Percentiles rank a stretch among this genome's conserved stretches.
phyloP scores from a whole-genome alignment of 2,888 invertebrate species.

The Leucozona laternaria region DNA sequence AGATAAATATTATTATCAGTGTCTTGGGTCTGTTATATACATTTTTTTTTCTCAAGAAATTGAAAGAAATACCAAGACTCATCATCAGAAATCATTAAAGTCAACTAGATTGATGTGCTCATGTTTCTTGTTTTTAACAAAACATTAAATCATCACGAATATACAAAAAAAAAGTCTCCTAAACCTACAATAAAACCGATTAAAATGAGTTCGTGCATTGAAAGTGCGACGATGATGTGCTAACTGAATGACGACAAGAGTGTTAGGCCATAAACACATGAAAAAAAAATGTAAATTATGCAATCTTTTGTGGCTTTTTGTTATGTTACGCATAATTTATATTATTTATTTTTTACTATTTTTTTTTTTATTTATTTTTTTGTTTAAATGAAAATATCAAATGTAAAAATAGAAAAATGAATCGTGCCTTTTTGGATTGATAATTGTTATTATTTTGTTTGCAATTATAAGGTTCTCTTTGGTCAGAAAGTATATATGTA shows the following conservation, averaged over 20 bases:
- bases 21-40: background rate
- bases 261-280: conserved; percentile 45
- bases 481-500: background rate
- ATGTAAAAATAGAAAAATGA: conserved; percentile 15
- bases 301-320: conserved; percentile 47
- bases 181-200: conserved; percentile 47
- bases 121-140: conserved; percentile 5
- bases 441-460: background rate
- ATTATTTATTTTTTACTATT: background rate
- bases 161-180: conserved; percentile 10
- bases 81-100: conserved; percentile 26
- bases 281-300: conserved; percentile 43
- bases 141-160: conserved; percentile 4
- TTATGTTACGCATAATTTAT: conserved; percentile 44
- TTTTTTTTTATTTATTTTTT: conserved; percentile 12
- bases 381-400: background rate
- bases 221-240: conserved; percentile 33
- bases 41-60: conserved; percentile 10
- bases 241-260: conserved; percentile 41
- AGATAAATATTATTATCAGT: background rate
- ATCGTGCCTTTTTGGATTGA: conserved; percentile 6
- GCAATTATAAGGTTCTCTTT: conserved; percentile 10
- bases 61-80: conserved; percentile 11
- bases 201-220: conserved; percentile 38
- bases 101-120: conserved; percentile 3